Conservation (phyloP, 2,888 invertebrate genomes). For the Cremastinae sp. region DNA sequence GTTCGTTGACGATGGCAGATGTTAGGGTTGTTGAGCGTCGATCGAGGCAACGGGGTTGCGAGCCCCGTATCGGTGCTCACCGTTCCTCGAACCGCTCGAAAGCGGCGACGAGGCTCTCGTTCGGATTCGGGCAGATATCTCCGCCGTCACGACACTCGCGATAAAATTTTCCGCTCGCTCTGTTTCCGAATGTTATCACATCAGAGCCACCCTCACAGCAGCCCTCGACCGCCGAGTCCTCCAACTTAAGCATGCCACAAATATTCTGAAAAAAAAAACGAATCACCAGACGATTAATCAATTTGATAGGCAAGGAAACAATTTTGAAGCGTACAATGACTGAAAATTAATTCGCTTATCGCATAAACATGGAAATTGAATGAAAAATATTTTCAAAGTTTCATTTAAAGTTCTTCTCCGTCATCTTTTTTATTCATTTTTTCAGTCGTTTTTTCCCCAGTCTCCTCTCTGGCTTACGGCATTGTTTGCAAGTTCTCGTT, state of each 20-base stretch:
- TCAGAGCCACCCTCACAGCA: slow-evolving; percentile 63
- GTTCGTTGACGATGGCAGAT: slow-evolving; percentile 77
- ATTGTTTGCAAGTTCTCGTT: too few relatives aligned
- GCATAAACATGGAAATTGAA: not conserved
- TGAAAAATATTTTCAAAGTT: not conserved
- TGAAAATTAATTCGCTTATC: too few relatives aligned
- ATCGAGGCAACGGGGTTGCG: slow-evolving; percentile 76
- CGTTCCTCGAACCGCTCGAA: slow-evolving; percentile 74
- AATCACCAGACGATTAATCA: too few relatives aligned
- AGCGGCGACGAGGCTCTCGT: slow-evolving; percentile 67
- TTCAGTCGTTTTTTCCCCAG: too few relatives aligned
- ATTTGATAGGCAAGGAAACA: too few relatives aligned
- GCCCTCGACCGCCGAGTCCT: slow-evolving; percentile 64
- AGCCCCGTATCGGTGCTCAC: slow-evolving; percentile 79
- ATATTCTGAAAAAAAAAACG: slow-evolving; percentile 66
- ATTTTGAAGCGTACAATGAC: too few relatives aligned
- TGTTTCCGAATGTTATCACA: slow-evolving; percentile 58
- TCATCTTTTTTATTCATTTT: too few relatives aligned
- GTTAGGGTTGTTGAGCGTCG: slow-evolving; percentile 76
- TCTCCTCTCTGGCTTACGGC: too few relatives aligned
- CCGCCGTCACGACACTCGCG: slow-evolving; percentile 36
- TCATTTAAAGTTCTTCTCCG: too few relatives aligned
- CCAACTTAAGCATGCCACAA: slow-evolving; percentile 74
- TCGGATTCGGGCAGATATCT: slow-evolving; percentile 47
- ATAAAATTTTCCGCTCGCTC: slow-evolving; percentile 55